phyloP scores from a whole-genome alignment of 2,113 vertebrate species.

The Acrocephalus kingi region DNA sequence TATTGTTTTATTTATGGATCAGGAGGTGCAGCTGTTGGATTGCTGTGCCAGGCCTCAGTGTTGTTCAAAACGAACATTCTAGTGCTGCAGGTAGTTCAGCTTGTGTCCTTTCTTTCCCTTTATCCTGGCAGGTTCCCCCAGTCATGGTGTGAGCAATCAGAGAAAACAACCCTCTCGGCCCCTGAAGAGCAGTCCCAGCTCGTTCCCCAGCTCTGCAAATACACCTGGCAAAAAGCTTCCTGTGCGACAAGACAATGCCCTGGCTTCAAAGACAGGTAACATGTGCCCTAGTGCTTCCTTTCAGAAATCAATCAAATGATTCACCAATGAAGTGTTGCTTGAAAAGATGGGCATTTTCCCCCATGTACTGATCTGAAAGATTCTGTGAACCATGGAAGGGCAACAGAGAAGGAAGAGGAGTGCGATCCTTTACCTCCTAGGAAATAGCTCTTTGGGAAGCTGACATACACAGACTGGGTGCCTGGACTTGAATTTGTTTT shows the following conservation, averaged over 20 bases:
- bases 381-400: not conserved
- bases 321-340: not conserved
- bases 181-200: conserved; percentile 54
- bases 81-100: not conserved
- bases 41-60: not conserved
- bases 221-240: conserved; percentile 28
- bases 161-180: conserved; percentile 67
- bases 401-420: not conserved
- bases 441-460: not conserved
- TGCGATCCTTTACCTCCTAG: not conserved
- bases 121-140: conserved; percentile 78
- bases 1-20: not conserved
- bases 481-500: not conserved
- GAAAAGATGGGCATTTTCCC: not conserved
- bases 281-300: not conserved
- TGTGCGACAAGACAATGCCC: not conserved
- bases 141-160: conserved; percentile 66
- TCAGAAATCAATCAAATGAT: not conserved
- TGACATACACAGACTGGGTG: not conserved
- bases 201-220: conserved; percentile 18
- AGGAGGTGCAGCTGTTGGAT: not conserved
- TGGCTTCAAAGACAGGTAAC: conserved; percentile 51
- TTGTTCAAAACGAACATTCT: not conserved
- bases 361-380: not conserved
- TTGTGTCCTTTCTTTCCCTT: not conserved